phyloP scores from a whole-genome alignment of 2,888 invertebrate species.

The Agrochola lychnidis region DNA sequence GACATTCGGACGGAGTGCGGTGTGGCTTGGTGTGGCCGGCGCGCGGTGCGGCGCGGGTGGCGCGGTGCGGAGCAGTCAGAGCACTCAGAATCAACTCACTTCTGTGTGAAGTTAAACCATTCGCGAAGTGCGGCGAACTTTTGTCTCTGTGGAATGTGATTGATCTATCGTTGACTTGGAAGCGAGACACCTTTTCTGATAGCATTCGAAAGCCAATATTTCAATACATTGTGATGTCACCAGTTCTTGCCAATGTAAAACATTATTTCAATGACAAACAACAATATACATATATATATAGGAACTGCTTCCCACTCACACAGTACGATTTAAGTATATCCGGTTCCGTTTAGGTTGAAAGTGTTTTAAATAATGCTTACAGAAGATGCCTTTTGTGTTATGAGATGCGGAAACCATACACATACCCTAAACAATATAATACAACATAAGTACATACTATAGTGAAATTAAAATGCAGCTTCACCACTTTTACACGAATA shows the following conservation, averaged over 20 bases:
- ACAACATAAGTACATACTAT: too few relatives aligned
- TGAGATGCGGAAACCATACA: background rate
- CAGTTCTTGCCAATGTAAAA: background rate
- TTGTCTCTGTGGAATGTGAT: background rate
- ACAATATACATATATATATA: background rate
- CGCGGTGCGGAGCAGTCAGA: too few relatives aligned
- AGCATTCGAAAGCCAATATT: background rate
- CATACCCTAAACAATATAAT: too few relatives aligned
- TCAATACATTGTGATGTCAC: background rate
- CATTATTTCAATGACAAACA: constrained; percentile 11
- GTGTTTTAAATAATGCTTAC: background rate
- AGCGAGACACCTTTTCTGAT: background rate
- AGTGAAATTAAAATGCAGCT: too few relatives aligned
- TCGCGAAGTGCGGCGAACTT: background rate
- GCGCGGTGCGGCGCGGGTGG: background rate
- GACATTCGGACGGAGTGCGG: background rate
- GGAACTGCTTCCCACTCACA: constrained; percentile 23
- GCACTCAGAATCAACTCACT: background rate
- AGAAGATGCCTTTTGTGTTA: background rate
- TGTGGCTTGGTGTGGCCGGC: background rate
- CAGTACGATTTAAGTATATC: background rate
- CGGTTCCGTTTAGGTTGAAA: constrained; percentile 4
- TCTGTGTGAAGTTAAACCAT: background rate
- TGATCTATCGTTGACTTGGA: background rate
- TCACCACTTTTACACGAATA: too few relatives aligned